These are phyloP conservation scores for Gambusia affinis DNA, from an alignment of 2,113 vertebrate genomes.

Conservation along the genomic window DNA sequence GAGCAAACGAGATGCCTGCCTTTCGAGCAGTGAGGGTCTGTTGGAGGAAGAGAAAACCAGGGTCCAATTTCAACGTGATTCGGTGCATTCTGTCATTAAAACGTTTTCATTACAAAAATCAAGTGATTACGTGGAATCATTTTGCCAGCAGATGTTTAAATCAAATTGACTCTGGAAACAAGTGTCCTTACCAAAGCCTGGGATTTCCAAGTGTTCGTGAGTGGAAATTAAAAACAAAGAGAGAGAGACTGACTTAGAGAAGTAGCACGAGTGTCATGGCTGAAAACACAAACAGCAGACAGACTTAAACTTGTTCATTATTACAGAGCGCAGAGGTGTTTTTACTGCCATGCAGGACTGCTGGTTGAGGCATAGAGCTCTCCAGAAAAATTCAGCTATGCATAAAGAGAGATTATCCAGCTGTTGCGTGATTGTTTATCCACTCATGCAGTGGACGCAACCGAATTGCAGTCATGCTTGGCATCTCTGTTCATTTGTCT, in stretches of 20 bases:
- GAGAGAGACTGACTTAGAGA: conserved; percentile 58
- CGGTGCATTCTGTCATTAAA: not conserved
- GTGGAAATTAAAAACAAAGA: conserved; percentile 42
- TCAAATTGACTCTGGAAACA: not conserved
- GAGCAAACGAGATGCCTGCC: conserved; percentile 95
- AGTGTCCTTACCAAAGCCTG: conserved; percentile 78
- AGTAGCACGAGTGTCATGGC: conserved; percentile 15
- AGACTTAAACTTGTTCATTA: conserved; percentile 51
- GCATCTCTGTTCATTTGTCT: conserved; percentile 65
- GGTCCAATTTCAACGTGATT: not conserved
- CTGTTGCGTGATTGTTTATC: conserved; percentile 66
- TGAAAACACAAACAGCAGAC: conserved; percentile 64
- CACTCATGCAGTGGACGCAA: conserved; percentile 77
- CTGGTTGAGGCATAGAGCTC: conserved; percentile 53
- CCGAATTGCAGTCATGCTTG: conserved; percentile 81
- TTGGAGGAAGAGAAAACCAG: conserved; percentile 21
- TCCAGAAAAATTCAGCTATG: conserved; percentile 59
- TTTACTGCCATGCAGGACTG: conserved; percentile 82
- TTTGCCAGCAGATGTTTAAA: not conserved
- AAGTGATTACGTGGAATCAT: not conserved
- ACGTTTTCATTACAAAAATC: not conserved
- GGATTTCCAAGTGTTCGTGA: conserved; percentile 43
- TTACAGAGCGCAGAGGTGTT: conserved; percentile 64
- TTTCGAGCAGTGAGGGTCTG: conserved; percentile 97
- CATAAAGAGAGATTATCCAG: conserved; percentile 61